A percentile compares a stretch with the other conserved stretches of the same genome.
Evolutionary conservation across 2,888 invertebrate species (phyloP).

Genomic region (Anthrax anthrax): DNA sequence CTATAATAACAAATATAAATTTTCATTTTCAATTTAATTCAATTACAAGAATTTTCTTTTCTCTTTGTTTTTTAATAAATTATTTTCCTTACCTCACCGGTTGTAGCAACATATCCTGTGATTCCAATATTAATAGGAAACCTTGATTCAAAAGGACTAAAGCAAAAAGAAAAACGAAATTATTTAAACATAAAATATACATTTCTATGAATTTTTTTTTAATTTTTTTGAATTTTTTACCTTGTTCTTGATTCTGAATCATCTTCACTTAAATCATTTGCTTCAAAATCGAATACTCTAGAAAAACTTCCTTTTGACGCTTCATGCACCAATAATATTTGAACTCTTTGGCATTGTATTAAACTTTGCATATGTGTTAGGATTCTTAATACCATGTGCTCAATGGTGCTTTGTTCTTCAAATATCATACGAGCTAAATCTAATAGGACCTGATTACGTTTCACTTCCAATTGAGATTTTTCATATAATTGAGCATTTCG

Average conservation of each 20-base stretch:
- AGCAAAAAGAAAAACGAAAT: not conserved
- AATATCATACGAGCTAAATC: constrained; percentile 94
- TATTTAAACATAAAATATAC: no score
- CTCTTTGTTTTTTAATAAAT: no score
- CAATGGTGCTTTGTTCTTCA: constrained; percentile 92
- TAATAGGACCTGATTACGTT: constrained; percentile 84
- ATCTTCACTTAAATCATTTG: constrained; percentile 71
- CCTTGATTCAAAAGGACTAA: constrained; percentile 75
- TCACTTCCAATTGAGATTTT: constrained; percentile 86
- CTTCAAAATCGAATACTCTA: constrained; percentile 86
- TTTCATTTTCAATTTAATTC: not conserved
- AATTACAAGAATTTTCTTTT: not conserved
- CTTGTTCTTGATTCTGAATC: constrained; percentile 67
- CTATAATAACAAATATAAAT: constrained; percentile 39
- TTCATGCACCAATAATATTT: constrained; percentile 83
- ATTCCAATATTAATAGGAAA: constrained; percentile 93
- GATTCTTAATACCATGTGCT: constrained; percentile 87
- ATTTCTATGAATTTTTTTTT: constrained; percentile 5
- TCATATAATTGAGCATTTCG: constrained; percentile 94
- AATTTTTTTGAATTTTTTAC: constrained; percentile 23
- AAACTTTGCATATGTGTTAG: constrained; percentile 86
- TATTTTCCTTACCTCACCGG: constrained; percentile 64
- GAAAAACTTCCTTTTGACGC: constrained; percentile 85
- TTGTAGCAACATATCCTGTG: constrained; percentile 87
- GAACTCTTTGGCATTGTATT: constrained; percentile 87